These are phyloP conservation scores for Siniperca scherzeri DNA, from an alignment of 2,797 vertebrate genomes.

Conservation along the genomic window DNA sequence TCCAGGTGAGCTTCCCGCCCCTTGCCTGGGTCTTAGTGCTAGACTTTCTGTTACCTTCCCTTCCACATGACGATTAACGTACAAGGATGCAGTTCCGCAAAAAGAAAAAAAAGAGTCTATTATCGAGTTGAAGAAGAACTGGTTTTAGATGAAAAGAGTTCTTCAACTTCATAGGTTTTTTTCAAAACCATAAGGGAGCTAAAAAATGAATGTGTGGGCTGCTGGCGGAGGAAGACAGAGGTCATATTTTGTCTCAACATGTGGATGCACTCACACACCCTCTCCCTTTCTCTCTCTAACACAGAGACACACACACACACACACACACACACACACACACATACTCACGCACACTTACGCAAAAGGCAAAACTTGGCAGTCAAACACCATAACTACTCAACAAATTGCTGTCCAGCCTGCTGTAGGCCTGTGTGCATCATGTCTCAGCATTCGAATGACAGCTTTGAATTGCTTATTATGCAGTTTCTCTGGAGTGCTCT, in stretches of 20 bases:
- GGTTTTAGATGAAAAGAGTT: constrained; percentile 26
- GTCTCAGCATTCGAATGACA: constrained; percentile 72
- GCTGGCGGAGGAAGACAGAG: constrained; percentile 20
- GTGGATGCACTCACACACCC: constrained; percentile 34
- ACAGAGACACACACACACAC: constrained; percentile 1
- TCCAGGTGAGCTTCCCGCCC: too few species aligned
- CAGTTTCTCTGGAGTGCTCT: constrained; percentile 76
- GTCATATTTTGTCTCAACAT: constrained; percentile 65
- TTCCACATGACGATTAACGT: not conserved
- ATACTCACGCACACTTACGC: constrained; percentile 22
- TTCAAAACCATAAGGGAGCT: constrained; percentile 31
- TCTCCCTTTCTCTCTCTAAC: not conserved
- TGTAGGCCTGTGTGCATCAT: constrained; percentile 61
- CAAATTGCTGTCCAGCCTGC: constrained; percentile 72
- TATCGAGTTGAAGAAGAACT: not conserved
- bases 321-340: constrained; percentile 34
- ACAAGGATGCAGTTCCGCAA: not conserved
- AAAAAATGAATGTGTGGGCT: constrained; percentile 22
- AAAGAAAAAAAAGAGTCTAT: not conserved
- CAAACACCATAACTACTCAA: constrained; percentile 74
- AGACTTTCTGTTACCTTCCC: too few species aligned
- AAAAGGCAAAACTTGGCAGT: constrained; percentile 66
- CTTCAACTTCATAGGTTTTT: constrained; percentile 14
- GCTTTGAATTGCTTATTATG: constrained; percentile 77
- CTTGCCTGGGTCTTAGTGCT: too few species aligned